These are phyloP conservation scores for Bucco capensis DNA, from an alignment of 2,113 vertebrate genomes.

Conservation along the genomic window DNA sequence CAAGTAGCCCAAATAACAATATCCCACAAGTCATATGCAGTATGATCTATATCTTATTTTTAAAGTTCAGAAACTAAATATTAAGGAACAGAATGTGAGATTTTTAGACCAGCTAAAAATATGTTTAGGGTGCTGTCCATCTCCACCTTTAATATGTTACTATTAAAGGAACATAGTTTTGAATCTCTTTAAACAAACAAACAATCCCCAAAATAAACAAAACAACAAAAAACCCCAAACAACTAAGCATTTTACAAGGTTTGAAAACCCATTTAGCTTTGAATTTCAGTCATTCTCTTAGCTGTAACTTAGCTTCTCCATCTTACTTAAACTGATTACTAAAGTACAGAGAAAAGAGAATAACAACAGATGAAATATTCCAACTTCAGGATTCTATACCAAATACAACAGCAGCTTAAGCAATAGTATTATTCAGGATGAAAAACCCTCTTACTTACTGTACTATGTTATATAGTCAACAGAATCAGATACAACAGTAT, in stretches of 20 bases:
- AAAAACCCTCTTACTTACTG: neutral
- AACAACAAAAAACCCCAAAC: too few species aligned
- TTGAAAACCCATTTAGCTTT: neutral
- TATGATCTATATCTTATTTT: neutral
- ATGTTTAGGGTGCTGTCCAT: neutral
- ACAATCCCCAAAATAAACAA: too few species aligned
- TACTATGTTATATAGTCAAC: neutral
- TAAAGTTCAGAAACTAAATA: neutral
- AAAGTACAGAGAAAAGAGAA: neutral
- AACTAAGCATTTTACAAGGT: neutral
- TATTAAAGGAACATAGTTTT: neutral
- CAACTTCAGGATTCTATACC: neutral
- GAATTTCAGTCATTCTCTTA: neutral
- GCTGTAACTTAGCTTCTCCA: neutral
- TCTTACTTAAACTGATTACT: neutral
- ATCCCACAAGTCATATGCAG: neutral
- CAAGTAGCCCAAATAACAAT: neutral
- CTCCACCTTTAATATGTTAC: neutral
- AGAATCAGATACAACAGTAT: neutral
- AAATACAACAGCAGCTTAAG: neutral
- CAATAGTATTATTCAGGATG: neutral
- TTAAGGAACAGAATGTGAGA: neutral
- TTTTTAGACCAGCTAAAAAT: neutral
- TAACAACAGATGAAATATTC: neutral
- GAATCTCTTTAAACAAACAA: neutral